Evolutionary conservation across 2,888 invertebrate species (phyloP), one percentile per base, ranked within the genome.

Genomic region (Antheraea yamamai): DNA sequence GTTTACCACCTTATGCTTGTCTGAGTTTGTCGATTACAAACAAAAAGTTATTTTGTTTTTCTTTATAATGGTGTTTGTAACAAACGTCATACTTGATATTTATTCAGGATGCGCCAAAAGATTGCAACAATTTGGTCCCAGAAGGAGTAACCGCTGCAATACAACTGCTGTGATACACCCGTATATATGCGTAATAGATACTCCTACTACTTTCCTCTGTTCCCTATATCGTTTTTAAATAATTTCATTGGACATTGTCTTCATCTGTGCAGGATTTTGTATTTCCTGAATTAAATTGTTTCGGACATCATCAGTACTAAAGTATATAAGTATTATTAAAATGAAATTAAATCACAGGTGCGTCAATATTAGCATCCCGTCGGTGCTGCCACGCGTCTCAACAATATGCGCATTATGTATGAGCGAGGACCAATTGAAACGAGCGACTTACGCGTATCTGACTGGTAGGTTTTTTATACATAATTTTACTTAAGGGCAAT

Each of bases 371-470:
- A 39, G 39, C 39, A 70, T 70, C 7, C 39, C 70, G 35, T 39
- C 39, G 70, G 70, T 39, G n/a, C 68, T 23, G 1, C 26, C 30
- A 39, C 39, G 70, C 70, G n/a, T 39, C 70, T 3, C 70, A 39
- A 4, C 70, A 23, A 70, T 75, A 61, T 75, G 77, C 76, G 77
- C 80, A 79, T 79, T 78, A 80, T 80, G 77, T 77, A 80, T 79
- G 78, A 76, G 70, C 23, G 4, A 39, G n/a, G 39, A n/a, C 18
- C 39, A n/a, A 39, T 10, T 39, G 39, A 39, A n/a, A 10, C 70
- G 39, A 1, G 39, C 70, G 70, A n/a, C n/a, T 39, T 20, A 39
- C 20, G 20, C 30, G 18, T 26, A 30, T 66, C 30, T 16, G 6
- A 16, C 30, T 30, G 64, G 26, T 12, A 66, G 16, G 64, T 30